Evolutionary conservation across 2,797 vertebrate genomes (phyloP).

Genomic region (Astyanax mexicanus): DNA sequence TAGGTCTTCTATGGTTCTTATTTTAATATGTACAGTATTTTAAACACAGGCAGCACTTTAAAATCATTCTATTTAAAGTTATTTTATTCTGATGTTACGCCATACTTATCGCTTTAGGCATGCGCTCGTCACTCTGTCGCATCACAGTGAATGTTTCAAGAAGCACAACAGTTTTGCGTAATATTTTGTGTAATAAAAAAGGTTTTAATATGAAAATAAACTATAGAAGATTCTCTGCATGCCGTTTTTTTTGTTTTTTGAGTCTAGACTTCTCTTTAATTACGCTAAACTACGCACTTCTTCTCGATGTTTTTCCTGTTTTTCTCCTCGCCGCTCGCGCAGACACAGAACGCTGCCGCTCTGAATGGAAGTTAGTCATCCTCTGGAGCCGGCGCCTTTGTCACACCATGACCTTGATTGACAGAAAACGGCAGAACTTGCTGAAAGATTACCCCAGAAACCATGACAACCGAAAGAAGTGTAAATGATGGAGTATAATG

Average conservation of each 20-base stretch:
- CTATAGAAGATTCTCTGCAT: too few species aligned
- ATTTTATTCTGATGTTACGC: too few species aligned
- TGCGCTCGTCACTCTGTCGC: not conserved
- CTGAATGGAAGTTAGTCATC: conserved; percentile 69
- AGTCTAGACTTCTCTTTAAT: not conserved
- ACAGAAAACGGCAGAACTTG: conserved; percentile 63
- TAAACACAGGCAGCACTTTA: too few species aligned
- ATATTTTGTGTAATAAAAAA: not conserved
- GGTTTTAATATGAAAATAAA: too few species aligned
- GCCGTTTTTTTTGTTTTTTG: conserved; percentile 1
- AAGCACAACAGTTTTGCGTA: not conserved
- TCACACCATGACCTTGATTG: conserved; percentile 76
- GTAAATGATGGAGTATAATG: conserved; percentile 65
- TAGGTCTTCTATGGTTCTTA: too few species aligned
- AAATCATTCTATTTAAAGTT: too few species aligned
- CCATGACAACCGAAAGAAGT: conserved; percentile 78
- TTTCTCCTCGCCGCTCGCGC: conserved; percentile 26
- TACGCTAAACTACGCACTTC: not conserved
- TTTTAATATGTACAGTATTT: too few species aligned
- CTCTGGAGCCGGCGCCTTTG: conserved; percentile 74
- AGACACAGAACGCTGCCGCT: conserved; percentile 57
- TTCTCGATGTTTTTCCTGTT: not conserved
- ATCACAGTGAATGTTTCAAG: not conserved
- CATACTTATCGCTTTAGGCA: not conserved
- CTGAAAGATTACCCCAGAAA: conserved; percentile 66